Evolutionary conservation across 2,888 invertebrate species (phyloP).

Genomic region (Salticus scenicus): DNA sequence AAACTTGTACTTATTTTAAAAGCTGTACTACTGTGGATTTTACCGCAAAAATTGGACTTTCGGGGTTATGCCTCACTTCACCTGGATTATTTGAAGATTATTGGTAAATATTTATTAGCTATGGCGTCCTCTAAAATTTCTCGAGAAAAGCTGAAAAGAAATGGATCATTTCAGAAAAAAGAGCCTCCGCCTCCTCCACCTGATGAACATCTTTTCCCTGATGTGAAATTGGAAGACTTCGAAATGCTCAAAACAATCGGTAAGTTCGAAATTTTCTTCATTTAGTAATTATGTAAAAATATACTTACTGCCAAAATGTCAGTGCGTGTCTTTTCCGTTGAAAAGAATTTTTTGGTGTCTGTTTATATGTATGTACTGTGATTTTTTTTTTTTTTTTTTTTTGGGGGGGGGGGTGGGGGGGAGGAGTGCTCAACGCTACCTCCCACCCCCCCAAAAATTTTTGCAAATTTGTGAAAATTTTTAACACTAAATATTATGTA

Average conservation of each 20-base stretch:
- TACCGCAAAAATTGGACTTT: neutral
- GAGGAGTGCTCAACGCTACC: neutral
- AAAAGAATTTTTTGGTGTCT: neutral
- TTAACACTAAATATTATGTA: no score
- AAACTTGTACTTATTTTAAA: no score
- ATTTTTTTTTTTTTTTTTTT: no score
- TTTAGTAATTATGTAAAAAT: no score
- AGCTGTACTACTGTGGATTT: neutral
- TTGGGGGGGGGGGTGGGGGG: no score
- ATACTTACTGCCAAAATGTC: no score
- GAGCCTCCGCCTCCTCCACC: constrained; percentile 71
- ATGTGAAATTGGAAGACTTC: constrained; percentile 82
- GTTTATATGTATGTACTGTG: neutral
- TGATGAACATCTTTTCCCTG: constrained; percentile 72
- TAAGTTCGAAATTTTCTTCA: constrained; percentile 80
- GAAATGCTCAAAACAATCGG: constrained; percentile 91
- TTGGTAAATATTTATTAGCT: neutral
- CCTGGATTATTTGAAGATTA: neutral
- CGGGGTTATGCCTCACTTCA: neutral
- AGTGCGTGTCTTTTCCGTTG: neutral
- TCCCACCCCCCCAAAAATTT: no score
- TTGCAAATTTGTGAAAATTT: no score
- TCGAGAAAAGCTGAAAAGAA: constrained; percentile 76
- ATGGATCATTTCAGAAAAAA: constrained; percentile 75
- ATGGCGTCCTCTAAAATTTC: constrained; percentile 73